Conservation (phyloP, 2,888 invertebrate genomes). For the Lasioglossum figueresi region DNA sequence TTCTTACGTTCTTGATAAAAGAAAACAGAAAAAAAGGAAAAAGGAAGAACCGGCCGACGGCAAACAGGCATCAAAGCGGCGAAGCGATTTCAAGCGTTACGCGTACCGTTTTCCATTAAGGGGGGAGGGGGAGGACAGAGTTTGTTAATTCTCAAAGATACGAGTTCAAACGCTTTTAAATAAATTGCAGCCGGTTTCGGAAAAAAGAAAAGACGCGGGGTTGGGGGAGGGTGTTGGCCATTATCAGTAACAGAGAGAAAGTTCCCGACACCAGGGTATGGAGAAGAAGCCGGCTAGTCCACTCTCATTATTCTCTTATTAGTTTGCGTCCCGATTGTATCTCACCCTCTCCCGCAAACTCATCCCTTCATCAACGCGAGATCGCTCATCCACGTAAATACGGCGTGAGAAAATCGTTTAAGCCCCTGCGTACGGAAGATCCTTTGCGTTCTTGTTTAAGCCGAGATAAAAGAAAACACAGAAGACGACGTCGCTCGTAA, state of each 20-base stretch:
- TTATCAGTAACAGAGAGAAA: conserved; percentile 53
- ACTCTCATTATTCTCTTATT: conserved; percentile 55
- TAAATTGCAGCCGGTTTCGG: conserved; percentile 25
- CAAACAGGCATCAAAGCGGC: neutral
- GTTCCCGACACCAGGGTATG: conserved; percentile 22
- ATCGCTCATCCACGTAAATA: conserved; percentile 70
- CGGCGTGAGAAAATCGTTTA: conserved; percentile 71
- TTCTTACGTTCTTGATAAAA: neutral
- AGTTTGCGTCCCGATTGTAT: conserved; percentile 54
- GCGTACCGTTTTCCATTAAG: conserved; percentile 27
- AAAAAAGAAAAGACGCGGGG: neutral
- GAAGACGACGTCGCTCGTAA: conserved; percentile 59
- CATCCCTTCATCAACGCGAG: conserved; percentile 65
- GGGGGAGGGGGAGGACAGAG: neutral
- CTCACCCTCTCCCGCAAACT: conserved; percentile 37
- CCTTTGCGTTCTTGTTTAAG: conserved; percentile 71
- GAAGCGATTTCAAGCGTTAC: conserved; percentile 6
- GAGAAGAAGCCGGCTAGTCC: conserved; percentile 22
- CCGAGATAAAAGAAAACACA: conserved; percentile 67
- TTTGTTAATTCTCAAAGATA: conserved; percentile 46
- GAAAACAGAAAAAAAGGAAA: neutral
- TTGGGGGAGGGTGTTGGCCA: neutral
- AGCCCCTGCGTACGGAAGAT: conserved; percentile 64
- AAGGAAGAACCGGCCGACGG: neutral
- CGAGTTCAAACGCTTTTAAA: conserved; percentile 23